A percentile compares a stretch with the other conserved stretches of the same genome.
Evolutionary conservation across 1,140 invertebrate genomes (phyloP).

Genomic region (Panagrolaimus sp.): DNA sequence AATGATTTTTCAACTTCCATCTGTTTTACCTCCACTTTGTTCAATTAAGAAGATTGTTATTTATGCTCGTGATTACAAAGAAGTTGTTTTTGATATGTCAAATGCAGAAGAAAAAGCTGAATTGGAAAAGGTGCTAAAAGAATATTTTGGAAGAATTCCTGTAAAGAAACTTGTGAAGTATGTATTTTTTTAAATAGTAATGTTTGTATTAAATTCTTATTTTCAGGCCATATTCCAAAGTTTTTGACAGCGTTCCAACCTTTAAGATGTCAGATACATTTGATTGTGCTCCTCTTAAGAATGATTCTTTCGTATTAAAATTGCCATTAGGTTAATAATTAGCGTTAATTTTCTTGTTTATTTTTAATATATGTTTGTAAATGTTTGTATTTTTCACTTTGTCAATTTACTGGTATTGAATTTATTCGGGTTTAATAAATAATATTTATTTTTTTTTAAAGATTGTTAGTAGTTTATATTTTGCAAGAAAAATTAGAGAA

Average conservation of each 20-base stretch:
- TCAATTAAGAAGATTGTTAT: not conserved
- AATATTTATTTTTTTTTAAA: no score
- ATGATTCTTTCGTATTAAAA: not conserved
- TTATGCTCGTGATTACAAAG: not conserved
- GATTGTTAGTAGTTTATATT: no score
- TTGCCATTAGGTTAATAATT: not conserved
- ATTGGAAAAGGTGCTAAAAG: not conserved
- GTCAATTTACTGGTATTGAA: no score
- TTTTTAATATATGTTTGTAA: not conserved
- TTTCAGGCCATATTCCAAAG: not conserved
- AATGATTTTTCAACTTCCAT: not conserved
- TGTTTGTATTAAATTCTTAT: not conserved
- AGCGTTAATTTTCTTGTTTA: no score
- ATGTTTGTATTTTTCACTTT: not conserved
- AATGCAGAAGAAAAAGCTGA: not conserved
- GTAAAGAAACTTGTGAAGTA: constrained; percentile 1
- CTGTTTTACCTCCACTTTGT: not conserved
- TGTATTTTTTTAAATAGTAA: not conserved
- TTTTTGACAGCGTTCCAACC: not conserved
- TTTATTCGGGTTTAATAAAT: no score
- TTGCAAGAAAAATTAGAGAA: no score
- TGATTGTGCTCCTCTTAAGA: not conserved
- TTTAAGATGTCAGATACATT: not conserved
- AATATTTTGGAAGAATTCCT: not conserved
- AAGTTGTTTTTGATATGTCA: not conserved